Conservation (phyloP, 92 coral and sea anemone species). For the Parazoanthus swiftii region DNA sequence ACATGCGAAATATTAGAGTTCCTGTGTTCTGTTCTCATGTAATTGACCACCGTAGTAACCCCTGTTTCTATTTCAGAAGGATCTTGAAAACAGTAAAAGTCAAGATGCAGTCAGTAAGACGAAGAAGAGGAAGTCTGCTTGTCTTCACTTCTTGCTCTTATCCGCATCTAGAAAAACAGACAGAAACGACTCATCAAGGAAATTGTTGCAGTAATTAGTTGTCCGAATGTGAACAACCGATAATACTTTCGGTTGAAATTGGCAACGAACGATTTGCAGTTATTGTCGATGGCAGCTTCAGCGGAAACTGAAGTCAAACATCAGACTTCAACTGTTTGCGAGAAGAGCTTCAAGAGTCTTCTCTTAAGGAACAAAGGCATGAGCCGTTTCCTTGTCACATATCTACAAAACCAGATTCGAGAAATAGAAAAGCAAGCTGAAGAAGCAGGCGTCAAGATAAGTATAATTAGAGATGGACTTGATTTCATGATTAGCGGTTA, state of each 20-base stretch:
- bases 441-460: not conserved
- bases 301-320: not conserved
- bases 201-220: not conserved
- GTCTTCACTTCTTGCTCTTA: not conserved
- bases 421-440: not conserved
- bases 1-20: too few relatives aligned
- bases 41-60: not conserved
- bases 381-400: slow-evolving; percentile 19
- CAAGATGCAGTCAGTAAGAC: not conserved
- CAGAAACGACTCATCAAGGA: not conserved
- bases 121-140: not conserved
- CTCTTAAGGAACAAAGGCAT: slow-evolving; percentile 19
- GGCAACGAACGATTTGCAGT: not conserved
- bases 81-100: not conserved
- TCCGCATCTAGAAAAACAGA: not conserved
- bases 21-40: not conserved
- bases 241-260: not conserved
- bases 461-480: not conserved
- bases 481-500: not conserved
- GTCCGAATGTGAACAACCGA: not conserved
- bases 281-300: not conserved
- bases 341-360: not conserved
- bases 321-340: not conserved
- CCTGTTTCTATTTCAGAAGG: not conserved
- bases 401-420: not conserved